Evolutionary conservation across 2,113 vertebrate species (phyloP).

Genomic region (Hippocampus barbouri): DNA sequence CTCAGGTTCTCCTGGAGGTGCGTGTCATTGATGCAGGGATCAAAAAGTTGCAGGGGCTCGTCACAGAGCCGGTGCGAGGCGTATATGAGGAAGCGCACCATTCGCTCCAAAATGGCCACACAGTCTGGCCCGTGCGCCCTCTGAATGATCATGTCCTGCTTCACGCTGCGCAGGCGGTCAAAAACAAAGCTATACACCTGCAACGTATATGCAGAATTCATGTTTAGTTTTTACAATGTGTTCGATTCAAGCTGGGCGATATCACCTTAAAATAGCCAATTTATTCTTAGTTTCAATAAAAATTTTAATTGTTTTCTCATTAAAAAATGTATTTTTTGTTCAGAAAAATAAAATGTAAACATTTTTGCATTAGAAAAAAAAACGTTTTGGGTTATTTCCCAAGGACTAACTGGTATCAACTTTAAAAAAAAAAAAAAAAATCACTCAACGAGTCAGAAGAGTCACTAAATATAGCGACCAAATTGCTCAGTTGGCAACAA

Average conservation of each 20-base stretch:
- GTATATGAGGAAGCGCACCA: constrained; percentile 77
- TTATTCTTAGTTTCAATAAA: not conserved
- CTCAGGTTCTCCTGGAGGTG: constrained; percentile 75
- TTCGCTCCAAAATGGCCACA: constrained; percentile 75
- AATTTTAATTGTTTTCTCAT: not conserved
- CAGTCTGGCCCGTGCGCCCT: constrained; percentile 60
- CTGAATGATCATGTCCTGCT: constrained; percentile 84
- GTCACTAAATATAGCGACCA: not conserved
- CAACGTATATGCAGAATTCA: not conserved
- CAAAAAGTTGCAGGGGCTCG: constrained; percentile 60
- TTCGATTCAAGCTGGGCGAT: not conserved
- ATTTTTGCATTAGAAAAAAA: too few species aligned
- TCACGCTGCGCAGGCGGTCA: constrained; percentile 81
- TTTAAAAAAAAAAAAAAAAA: not conserved
- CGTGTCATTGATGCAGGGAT: constrained; percentile 70
- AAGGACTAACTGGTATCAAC: too few species aligned
- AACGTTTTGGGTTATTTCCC: too few species aligned
- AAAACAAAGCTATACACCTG: constrained; percentile 79
- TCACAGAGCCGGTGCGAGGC: constrained; percentile 74
- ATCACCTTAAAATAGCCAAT: not conserved
- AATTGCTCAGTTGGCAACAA: not conserved
- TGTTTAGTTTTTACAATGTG: not conserved
- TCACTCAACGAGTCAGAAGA: not conserved
- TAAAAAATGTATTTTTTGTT: not conserved
- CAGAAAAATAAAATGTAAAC: not conserved